Conservation (phyloP, 2,113 vertebrate species). For the Rallus limicola region DNA sequence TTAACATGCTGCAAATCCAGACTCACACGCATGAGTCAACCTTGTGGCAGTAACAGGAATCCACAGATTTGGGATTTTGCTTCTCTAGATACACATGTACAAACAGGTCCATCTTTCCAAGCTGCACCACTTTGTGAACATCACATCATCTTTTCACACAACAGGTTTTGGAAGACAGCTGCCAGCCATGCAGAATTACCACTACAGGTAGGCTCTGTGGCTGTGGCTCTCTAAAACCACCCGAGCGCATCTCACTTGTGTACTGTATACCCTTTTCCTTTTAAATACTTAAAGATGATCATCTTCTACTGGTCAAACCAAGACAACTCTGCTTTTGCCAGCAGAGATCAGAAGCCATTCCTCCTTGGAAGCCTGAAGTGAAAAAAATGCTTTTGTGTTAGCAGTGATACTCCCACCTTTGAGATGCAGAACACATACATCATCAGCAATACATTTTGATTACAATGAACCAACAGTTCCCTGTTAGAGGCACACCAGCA, state of each 20-base stretch:
- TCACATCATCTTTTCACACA: neutral
- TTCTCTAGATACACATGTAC: neutral
- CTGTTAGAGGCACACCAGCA: neutral
- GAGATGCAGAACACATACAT: conserved; percentile 26
- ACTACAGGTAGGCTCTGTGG: neutral
- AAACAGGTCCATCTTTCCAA: neutral
- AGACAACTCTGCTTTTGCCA: neutral
- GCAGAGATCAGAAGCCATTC: neutral
- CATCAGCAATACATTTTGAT: neutral
- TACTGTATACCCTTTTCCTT: neutral
- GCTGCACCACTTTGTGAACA: neutral
- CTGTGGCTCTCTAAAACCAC: neutral
- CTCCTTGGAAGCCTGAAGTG: neutral
- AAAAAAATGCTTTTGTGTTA: neutral
- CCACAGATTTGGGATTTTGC: neutral
- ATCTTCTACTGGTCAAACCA: neutral
- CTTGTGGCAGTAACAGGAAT: neutral
- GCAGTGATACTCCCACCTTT: neutral
- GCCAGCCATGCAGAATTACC: neutral
- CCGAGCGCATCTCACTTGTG: neutral
- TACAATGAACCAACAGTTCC: conserved; percentile 47
- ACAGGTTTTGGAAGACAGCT: neutral
- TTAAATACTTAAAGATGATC: neutral
- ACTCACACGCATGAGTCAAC: fast-evolving
- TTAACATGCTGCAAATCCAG: neutral